phyloP scores from a whole-genome alignment of 2,797 vertebrate species.

The Acropternis orthonyx region DNA sequence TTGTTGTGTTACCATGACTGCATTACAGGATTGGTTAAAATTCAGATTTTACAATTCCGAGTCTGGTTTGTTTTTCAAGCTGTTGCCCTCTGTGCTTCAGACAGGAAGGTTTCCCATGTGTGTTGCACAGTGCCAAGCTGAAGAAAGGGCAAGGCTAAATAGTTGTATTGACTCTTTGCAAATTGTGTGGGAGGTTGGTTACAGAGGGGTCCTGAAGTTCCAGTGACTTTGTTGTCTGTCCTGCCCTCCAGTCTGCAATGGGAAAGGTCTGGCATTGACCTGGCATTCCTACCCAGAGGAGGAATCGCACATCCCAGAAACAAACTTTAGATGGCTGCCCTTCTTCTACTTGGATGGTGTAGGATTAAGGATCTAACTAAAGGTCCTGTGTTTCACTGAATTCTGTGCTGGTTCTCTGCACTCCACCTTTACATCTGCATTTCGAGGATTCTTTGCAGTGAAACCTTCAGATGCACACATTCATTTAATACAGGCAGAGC shows the following conservation, averaged over 20 bases:
- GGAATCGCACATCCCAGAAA: neutral
- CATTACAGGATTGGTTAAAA: neutral
- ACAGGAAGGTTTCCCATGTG: neutral
- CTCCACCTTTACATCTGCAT: neutral
- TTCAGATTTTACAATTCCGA: neutral
- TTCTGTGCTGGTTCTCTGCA: neutral
- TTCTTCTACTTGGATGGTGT: neutral
- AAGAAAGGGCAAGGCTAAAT: neutral
- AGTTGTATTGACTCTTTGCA: neutral
- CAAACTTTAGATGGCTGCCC: neutral
- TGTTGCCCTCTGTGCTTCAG: neutral
- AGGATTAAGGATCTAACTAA: neutral
- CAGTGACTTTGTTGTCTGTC: neutral
- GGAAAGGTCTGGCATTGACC: neutral
- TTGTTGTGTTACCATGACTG: neutral
- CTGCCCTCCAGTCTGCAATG: fast-evolving
- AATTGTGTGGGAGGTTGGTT: neutral
- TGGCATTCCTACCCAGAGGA: neutral
- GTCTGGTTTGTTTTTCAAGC: neutral
- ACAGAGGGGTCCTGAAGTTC: neutral
- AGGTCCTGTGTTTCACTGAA: neutral
- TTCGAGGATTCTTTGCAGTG: neutral
- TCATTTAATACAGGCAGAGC: neutral
- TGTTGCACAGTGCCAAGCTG: neutral
- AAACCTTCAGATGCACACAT: neutral